Percentiles rank a stretch among this genome's conserved stretches.
Conservation (phyloP, 1,140 invertebrate genomes). For the Diorhabda sublineata region DNA sequence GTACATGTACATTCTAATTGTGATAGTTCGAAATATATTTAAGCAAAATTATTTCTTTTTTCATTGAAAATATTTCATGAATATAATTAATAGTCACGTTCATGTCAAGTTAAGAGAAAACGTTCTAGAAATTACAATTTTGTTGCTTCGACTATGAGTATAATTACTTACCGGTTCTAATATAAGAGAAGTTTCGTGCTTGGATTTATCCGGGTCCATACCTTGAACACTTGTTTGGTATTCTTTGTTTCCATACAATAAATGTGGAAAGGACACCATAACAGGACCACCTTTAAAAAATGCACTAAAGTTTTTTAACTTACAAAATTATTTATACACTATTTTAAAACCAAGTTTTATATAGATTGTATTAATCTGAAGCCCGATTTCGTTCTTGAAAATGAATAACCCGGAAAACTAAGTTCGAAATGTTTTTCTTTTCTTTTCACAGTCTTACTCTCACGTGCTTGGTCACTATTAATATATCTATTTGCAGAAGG, state of each 20-base stretch:
- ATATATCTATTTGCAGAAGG: no score
- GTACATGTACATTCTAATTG: no score
- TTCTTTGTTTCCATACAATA: conserved; percentile 34
- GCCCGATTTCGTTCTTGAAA: conserved; percentile 17
- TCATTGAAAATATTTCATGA: no score
- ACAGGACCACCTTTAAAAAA: conserved; percentile 40
- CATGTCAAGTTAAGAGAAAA: no score
- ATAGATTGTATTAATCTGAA: conserved; percentile 21
- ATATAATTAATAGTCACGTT: no score
- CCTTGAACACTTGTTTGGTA: conserved; percentile 32
- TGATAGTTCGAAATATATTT: no score
- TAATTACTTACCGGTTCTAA: conserved; percentile 37
- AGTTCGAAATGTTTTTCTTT: neutral
- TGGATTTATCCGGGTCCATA: conserved; percentile 25
- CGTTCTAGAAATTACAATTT: no score
- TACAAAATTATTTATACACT: neutral
- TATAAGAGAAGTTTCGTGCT: conserved; percentile 33
- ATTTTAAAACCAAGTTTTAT: neutral
- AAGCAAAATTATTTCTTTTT: no score
- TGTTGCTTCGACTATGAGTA: no score
- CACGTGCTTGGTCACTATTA: no score
- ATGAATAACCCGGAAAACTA: conserved; percentile 20
- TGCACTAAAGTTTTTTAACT: neutral
- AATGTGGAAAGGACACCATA: conserved; percentile 40
- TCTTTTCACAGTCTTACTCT: conserved; percentile 6